Evolutionary conservation across 2,113 vertebrate genomes (phyloP), one percentile per base, ranked within the genome.

Genomic region (Melanostigma gelatinosum): DNA sequence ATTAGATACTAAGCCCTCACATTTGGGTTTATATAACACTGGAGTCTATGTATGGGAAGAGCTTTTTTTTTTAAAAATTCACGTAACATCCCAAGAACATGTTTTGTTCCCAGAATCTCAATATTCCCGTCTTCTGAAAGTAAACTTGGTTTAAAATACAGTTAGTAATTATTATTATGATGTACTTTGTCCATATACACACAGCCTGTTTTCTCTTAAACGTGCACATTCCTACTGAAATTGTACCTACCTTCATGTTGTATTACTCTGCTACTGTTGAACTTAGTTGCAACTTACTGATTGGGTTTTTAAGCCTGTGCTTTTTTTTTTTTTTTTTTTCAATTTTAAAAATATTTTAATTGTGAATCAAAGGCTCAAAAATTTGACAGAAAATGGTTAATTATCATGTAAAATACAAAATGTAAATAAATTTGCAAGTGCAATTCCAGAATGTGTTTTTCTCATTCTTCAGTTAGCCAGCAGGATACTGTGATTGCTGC

Each of bases 151-250:
- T 24, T 24, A 24, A 24, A 24, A 29, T 29, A 29, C 29, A 29
- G 29, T 29, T 29, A 29, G 27, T 62, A 32, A 34, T 44, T 36
- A 38, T 52, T 36, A 52, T 36, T 38, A 54, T 38, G 8, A 24
- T 36, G 38, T 7, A 67, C 54, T 50, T 62, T 20, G n/a, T 61
- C 3, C 13, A 44, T 34, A 8, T 67, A 67, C 20, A 38, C 13
- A 13, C 3, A 34, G 32, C 20, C 13, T 34, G n/a, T 77, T 60
- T 69, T 70, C 16, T 69, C 64, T 44, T 57, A 34, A n/a, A 77
- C 27, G 29, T 66, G 52, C 66, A 77, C 40, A 68, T 78, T 78
- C 70, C 60, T 65, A n/a, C 48, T 58, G 38, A 50, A 2, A 46
- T 48, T 15, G 18, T 7, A 48, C 46, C 13, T 4, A 55, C 22